Evolutionary conservation across 2,113 vertebrate genomes (phyloP).

Genomic region (Alouatta palliata): DNA sequence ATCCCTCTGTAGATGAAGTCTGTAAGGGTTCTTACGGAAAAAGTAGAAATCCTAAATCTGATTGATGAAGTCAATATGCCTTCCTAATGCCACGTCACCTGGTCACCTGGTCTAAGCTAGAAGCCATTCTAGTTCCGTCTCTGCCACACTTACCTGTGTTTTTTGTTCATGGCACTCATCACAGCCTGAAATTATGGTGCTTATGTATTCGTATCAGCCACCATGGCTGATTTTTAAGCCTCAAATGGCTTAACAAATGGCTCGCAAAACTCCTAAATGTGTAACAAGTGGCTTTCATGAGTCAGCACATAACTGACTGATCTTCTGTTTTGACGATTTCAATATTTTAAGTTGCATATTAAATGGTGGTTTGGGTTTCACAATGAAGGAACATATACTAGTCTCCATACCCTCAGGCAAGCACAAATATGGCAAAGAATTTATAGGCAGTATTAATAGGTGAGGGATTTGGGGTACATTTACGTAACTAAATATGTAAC

Average conservation of each 20-base stretch:
- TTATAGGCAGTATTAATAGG: not conserved
- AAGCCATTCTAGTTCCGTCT: not conserved
- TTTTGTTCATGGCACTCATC: not conserved
- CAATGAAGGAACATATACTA: not conserved
- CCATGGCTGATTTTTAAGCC: not conserved
- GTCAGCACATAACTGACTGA: not conserved
- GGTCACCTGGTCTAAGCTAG: not conserved
- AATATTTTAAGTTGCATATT: not conserved
- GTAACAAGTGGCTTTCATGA: not conserved
- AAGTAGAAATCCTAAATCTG: not conserved
- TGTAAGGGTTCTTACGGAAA: not conserved
- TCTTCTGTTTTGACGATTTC: slow-evolving; percentile 1
- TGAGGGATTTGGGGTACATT: not conserved
- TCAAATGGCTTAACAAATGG: not conserved
- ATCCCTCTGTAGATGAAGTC: not conserved
- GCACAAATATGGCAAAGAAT: not conserved
- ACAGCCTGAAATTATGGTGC: not conserved
- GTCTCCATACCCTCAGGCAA: not conserved
- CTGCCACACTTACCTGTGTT: not conserved
- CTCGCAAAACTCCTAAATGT: not conserved
- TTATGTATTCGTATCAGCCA: not conserved
- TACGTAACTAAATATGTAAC: not conserved
- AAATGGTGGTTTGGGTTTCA: slow-evolving; percentile 10
- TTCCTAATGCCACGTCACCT: not conserved
- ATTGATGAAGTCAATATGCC: not conserved